Evolutionary conservation across 2,797 vertebrate genomes (phyloP), one percentile per base, ranked within the genome.

Genomic region (Acrossocheilus fasciatus): DNA sequence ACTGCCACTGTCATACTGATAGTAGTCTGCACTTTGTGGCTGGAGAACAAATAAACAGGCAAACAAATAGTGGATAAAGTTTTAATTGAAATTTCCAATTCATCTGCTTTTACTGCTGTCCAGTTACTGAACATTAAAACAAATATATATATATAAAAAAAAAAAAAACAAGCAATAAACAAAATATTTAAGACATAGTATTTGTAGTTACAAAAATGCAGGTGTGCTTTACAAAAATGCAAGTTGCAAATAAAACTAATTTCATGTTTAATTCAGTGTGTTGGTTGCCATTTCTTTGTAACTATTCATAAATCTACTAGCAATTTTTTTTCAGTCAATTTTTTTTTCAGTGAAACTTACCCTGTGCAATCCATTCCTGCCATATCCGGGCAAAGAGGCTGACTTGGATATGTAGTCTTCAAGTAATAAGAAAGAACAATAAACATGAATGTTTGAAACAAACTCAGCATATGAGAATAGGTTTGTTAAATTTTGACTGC

Each of bases 391-490:
- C 87, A 99, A 95, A 30, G 98, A 99, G 39, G 98, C 95, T 0
- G 98, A 99, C 92, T 99, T 99, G n/a, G 97, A 96, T 91, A 97
- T 94, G 89, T 97, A 96, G 92, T 99, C 98, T 99, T 90, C 20
- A 92, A 74, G 93, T 84, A 74, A 74, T 70, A 15, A 70, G 2
- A 57, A 20, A 12, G 14, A 54, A 39, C 6, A 64, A 74, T n/a
- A 85, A 79, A 36, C 23, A 36, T 50, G 3, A 74, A 20, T 73
- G 2, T 41, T 45, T 70, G 14, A 83, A 62, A 82, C 11, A 70
- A 82, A 10, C 17, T 20, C 14, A 59, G 15, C 39, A 41, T 41
- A 45, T 39, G 23, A 62, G 43, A 45, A 23, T 2, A 57, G 45
- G 20, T 4, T 52, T 43, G 26, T 30, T 73, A 0, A 18, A 73